phyloP scores from a whole-genome alignment of 1,140 invertebrate species.

The Neelides sp. region DNA sequence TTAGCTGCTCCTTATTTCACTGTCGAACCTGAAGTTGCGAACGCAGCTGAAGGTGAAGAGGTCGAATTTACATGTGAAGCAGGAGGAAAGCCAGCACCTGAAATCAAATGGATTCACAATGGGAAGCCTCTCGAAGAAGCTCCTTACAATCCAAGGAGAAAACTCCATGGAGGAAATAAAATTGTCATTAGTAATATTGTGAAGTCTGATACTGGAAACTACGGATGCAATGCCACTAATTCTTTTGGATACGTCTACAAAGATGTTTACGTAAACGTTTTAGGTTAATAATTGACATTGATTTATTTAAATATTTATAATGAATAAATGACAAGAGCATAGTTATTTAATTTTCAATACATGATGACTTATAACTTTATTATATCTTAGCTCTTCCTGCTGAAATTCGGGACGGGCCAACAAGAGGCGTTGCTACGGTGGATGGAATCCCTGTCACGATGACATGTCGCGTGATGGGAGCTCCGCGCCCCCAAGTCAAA shows the following conservation, averaged over 20 bases:
- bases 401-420: slow-evolving; percentile 65
- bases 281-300: slow-evolving; percentile 44
- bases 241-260: slow-evolving; percentile 95
- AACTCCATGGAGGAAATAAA: slow-evolving; percentile 49
- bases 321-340: no score
- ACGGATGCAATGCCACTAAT: slow-evolving; percentile 88
- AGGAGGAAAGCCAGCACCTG: slow-evolving; percentile 70
- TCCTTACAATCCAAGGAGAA: slow-evolving; percentile 54
- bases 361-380: neutral
- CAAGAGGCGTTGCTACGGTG: slow-evolving; percentile 63
- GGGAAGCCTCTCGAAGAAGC: slow-evolving; percentile 72
- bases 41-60: slow-evolving; percentile 80
- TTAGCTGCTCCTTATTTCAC: slow-evolving; percentile 82
- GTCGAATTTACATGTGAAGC: slow-evolving; percentile 78
- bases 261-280: slow-evolving; percentile 93
- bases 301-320: neutral
- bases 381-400: slow-evolving; percentile 61
- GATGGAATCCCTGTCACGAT: slow-evolving; percentile 69
- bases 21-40: slow-evolving; percentile 73
- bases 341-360: neutral
- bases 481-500: slow-evolving; percentile 84
- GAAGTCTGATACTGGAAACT: slow-evolving; percentile 89
- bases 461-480: slow-evolving; percentile 82
- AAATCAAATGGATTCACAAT: slow-evolving; percentile 94
- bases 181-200: slow-evolving; percentile 69